Evolutionary conservation across 2,797 vertebrate species (phyloP).

Genomic region (Malurus splendens): DNA sequence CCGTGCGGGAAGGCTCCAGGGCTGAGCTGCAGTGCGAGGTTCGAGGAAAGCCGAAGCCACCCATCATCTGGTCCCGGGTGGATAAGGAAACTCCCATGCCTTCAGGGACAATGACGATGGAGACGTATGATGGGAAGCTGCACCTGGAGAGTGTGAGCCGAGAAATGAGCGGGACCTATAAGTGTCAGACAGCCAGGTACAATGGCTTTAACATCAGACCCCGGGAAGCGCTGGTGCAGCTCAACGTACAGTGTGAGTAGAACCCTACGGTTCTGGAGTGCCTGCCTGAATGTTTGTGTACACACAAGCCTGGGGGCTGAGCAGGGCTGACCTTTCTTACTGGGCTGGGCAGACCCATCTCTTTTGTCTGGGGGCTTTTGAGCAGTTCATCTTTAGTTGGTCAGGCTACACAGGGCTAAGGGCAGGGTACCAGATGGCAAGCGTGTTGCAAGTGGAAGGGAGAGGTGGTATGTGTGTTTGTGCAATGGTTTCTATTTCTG

Average conservation of each 20-base stretch:
- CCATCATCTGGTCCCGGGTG: slow-evolving; percentile 88
- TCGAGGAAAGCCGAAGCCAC: slow-evolving; percentile 90
- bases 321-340: not conserved
- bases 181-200: slow-evolving; percentile 93
- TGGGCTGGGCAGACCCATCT: not conserved
- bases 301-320: not conserved
- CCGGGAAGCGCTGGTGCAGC: slow-evolving; percentile 86
- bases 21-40: slow-evolving; percentile 87
- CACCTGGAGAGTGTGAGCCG: slow-evolving; percentile 82
- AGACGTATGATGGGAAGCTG: slow-evolving; percentile 86
- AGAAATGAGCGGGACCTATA: slow-evolving; percentile 89
- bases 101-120: slow-evolving; percentile 74
- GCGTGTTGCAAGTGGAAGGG: not conserved
- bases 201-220: slow-evolving; percentile 96
- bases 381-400: not conserved
- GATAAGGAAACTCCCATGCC: slow-evolving; percentile 90
- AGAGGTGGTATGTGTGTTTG: not conserved
- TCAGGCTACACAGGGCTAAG: not conserved
- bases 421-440: not conserved
- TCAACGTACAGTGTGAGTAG: slow-evolving; percentile 95
- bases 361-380: not conserved
- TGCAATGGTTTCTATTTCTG: not conserved
- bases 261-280: not conserved
- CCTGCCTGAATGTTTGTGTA: not conserved
- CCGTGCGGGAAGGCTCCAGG: slow-evolving; percentile 82